phyloP scores from a whole-genome alignment of 2,888 invertebrate genomes.

The Eupithecia subumbrata region DNA sequence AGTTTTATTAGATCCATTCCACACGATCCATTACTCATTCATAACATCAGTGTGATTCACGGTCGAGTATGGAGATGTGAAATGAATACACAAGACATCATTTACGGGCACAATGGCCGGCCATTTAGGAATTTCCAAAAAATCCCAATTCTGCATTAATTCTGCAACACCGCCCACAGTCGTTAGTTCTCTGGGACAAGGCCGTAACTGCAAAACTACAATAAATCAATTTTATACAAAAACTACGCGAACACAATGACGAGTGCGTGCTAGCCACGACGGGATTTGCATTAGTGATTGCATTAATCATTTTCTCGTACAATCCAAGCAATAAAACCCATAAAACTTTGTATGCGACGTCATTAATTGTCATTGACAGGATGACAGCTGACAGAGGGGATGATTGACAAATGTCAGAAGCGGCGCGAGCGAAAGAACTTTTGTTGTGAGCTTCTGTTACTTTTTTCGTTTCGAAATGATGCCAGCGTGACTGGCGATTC shows the following conservation, averaged over 20 bases:
- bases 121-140: slow-evolving; percentile 46
- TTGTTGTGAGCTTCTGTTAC: slow-evolving; percentile 49
- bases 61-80: slow-evolving; percentile 11
- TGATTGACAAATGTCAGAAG: slow-evolving; percentile 82
- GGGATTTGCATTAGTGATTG: slow-evolving; percentile 83
- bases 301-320: slow-evolving; percentile 81
- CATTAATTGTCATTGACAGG: slow-evolving; percentile 83
- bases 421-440: slow-evolving; percentile 58
- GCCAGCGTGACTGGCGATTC: slow-evolving; percentile 59
- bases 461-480: slow-evolving; percentile 57
- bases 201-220: slow-evolving; percentile 61
- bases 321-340: slow-evolving; percentile 78
- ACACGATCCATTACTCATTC: slow-evolving; percentile 7
- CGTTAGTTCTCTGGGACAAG: slow-evolving; percentile 53
- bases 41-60: slow-evolving; percentile 5
- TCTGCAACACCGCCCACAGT: slow-evolving; percentile 61
- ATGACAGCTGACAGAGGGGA: slow-evolving; percentile 70
- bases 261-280: slow-evolving; percentile 66
- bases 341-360: slow-evolving; percentile 79
- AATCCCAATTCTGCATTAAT: slow-evolving; percentile 48
- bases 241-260: slow-evolving; percentile 68
- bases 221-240: slow-evolving; percentile 79
- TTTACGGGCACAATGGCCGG: slow-evolving; percentile 41
- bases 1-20: not conserved
- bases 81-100: slow-evolving; percentile 31